A percentile compares a stretch with the other conserved stretches of the same genome.
Evolutionary conservation across 2,888 invertebrate genomes (phyloP).

Genomic region (Spisula subtruncata): DNA sequence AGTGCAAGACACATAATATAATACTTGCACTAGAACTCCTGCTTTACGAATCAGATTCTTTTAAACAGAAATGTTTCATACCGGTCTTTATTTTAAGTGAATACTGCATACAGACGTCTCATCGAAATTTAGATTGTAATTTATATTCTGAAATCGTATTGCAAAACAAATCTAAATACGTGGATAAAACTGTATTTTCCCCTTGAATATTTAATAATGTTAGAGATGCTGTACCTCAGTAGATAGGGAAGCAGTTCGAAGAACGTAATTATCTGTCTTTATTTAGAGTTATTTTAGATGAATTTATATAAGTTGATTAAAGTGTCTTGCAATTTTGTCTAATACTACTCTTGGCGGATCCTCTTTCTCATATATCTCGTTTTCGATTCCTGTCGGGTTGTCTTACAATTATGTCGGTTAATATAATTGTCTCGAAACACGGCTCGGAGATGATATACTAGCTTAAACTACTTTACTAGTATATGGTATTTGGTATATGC

Average conservation of each 20-base stretch:
- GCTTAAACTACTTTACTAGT: too few relatives aligned
- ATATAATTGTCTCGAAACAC: too few relatives aligned
- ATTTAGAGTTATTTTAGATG: constrained; percentile 8
- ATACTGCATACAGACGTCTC: not conserved
- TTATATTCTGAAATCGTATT: not conserved
- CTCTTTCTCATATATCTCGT: not conserved
- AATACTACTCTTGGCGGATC: not conserved
- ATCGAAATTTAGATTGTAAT: not conserved
- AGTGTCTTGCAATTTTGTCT: constrained; percentile 4
- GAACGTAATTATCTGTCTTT: not conserved
- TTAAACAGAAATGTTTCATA: not conserved
- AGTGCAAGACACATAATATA: too few relatives aligned
- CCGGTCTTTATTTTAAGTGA: not conserved
- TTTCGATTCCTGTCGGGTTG: not conserved
- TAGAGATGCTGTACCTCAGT: not conserved
- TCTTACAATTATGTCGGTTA: not conserved
- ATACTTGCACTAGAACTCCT: too few relatives aligned
- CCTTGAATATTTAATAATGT: constrained; percentile 8
- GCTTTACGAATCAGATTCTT: too few relatives aligned
- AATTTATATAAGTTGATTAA: constrained; percentile 19
- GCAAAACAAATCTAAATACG: not conserved
- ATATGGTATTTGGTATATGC: too few relatives aligned
- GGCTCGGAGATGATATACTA: too few relatives aligned
- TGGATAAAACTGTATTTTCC: not conserved
- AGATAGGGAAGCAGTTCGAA: not conserved